These are phyloP conservation scores for Spisula solida DNA, from an alignment of 2,888 invertebrate genomes.

Conservation along the genomic window DNA sequence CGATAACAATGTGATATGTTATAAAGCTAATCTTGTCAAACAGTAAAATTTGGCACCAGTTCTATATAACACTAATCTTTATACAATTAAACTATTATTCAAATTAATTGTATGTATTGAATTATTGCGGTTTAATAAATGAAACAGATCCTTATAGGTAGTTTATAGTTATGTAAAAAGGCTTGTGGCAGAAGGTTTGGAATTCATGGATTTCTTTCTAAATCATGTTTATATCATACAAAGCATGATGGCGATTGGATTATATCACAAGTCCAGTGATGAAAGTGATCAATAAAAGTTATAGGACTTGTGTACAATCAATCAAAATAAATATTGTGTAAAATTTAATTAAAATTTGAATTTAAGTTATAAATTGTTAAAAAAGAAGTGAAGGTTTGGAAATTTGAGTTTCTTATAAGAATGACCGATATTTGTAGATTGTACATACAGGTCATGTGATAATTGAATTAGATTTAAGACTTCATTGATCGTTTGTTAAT, in stretches of 20 bases:
- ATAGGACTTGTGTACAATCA: too few species aligned
- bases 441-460: neutral
- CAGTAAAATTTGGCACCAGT: neutral
- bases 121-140: neutral
- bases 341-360: neutral
- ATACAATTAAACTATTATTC: neutral
- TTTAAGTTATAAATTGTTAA: neutral
- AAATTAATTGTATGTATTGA: neutral
- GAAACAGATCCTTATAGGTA: neutral
- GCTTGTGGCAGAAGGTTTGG: too few species aligned
- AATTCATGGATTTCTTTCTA: too few species aligned
- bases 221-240: neutral
- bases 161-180: neutral
- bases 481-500: conserved; percentile 8
- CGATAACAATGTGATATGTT: neutral
- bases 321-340: too few species aligned
- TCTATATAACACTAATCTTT: neutral
- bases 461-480: neutral
- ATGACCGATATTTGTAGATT: neutral
- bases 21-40: conserved; percentile 1
- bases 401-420: neutral
- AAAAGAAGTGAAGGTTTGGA: neutral
- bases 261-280: too few species aligned
- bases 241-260: too few species aligned
- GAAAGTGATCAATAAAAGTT: too few species aligned